phyloP scores from a whole-genome alignment of 2,888 invertebrate genomes.

The Arge pagana region DNA sequence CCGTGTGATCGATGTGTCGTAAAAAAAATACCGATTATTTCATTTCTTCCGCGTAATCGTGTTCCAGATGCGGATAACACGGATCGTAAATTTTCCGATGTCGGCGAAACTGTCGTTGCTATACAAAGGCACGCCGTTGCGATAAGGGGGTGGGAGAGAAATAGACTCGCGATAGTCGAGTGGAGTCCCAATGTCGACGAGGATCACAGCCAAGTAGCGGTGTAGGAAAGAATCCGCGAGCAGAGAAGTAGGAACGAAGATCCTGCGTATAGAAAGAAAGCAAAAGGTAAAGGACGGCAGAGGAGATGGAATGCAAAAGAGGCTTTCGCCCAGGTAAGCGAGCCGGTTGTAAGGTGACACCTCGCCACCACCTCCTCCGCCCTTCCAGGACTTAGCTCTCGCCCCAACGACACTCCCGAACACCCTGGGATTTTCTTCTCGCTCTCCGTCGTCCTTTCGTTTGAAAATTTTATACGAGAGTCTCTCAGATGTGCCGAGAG shows the following conservation, averaged over 20 bases:
- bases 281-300: conserved; percentile 53
- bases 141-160: too few relatives aligned
- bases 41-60: too few relatives aligned
- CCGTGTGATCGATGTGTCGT: too few relatives aligned
- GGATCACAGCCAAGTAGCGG: conserved; percentile 22
- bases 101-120: conserved; percentile 47
- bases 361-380: conserved; percentile 49
- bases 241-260: conserved; percentile 38
- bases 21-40: too few relatives aligned
- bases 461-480: neutral
- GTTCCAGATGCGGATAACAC: too few relatives aligned
- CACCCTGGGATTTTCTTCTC: conserved; percentile 17
- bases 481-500: too few relatives aligned
- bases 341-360: conserved; percentile 59
- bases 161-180: too few relatives aligned
- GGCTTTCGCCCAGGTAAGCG: conserved; percentile 54
- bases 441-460: neutral
- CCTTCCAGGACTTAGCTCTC: conserved; percentile 1
- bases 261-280: conserved; percentile 39
- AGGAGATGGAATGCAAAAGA: conserved; percentile 58
- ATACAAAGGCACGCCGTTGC: conserved; percentile 55
- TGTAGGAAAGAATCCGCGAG: conserved; percentile 28
- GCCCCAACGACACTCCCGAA: conserved; percentile 12
- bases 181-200: too few relatives aligned
- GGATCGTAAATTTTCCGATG: too few relatives aligned